Evolutionary conservation across 2,797 vertebrate species (phyloP).

Genomic region (Limosa lapponica): DNA sequence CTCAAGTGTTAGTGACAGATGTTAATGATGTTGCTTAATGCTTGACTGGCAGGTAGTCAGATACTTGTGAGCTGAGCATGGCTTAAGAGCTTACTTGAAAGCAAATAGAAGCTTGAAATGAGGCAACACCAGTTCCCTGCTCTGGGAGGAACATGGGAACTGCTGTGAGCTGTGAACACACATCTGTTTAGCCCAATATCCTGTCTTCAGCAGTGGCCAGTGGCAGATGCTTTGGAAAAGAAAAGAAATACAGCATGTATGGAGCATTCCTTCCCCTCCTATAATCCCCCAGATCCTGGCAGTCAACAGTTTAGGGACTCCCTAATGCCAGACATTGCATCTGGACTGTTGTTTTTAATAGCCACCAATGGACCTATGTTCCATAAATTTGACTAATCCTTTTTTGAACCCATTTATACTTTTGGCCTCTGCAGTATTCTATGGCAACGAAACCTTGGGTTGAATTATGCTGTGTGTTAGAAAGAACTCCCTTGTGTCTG

Average conservation of each 20-base stretch:
- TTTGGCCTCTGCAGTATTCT: not conserved
- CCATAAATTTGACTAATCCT: slow-evolving; percentile 39
- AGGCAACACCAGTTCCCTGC: not conserved
- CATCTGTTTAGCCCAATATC: slow-evolving; percentile 9
- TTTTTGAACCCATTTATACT: slow-evolving; percentile 4
- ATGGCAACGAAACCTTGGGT: not conserved
- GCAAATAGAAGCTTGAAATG: slow-evolving; percentile 51
- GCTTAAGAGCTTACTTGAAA: slow-evolving; percentile 49
- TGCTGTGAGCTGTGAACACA: not conserved
- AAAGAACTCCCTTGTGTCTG: not conserved
- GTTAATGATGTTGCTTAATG: slow-evolving; percentile 43
- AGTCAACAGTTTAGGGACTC: slow-evolving; percentile 8
- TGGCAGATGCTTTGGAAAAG: slow-evolving; percentile 19
- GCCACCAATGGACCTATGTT: not conserved
- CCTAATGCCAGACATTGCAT: not conserved
- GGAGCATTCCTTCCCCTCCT: not conserved
- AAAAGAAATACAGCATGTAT: not conserved
- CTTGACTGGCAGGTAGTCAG: slow-evolving; percentile 59
- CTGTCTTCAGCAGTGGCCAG: not conserved
- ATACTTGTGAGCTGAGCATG: not conserved
- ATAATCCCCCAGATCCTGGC: not conserved
- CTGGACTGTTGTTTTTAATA: slow-evolving; percentile 14
- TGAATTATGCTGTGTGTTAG: not conserved
- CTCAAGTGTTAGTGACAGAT: slow-evolving; percentile 44
- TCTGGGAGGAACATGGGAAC: not conserved